Evolutionary conservation across 2,113 vertebrate genomes (phyloP).

Genomic region (Jaculus jaculus): DNA sequence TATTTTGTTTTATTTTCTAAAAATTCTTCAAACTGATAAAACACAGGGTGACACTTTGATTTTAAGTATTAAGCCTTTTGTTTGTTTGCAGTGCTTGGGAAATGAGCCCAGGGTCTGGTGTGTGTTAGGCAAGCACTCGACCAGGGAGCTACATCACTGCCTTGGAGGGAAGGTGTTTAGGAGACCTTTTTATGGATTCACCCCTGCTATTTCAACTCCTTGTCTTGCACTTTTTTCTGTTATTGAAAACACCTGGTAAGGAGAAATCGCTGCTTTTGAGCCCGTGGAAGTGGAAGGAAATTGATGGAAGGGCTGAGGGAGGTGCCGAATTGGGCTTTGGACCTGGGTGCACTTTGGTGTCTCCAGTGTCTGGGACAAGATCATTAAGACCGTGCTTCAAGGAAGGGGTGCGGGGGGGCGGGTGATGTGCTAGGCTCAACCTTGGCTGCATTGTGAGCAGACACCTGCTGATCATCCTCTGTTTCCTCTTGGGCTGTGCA

Average conservation of each 20-base stretch:
- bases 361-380: neutral
- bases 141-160: neutral
- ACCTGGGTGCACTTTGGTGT: fast-evolving
- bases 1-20: neutral
- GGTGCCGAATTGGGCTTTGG: neutral
- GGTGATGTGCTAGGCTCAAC: fast-evolving
- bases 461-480: fast-evolving
- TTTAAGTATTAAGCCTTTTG: neutral
- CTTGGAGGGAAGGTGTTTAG: neutral
- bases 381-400: fast-evolving
- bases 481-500: fast-evolving
- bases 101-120: neutral
- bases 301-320: neutral
- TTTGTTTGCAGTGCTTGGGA: neutral
- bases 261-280: neutral
- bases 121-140: neutral
- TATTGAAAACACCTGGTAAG: neutral
- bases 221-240: neutral
- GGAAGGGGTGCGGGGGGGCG: fast-evolving
- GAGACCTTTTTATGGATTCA: neutral
- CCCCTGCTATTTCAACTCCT: neutral
- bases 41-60: neutral
- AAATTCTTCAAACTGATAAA: neutral
- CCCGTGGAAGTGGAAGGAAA: neutral
- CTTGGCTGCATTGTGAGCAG: neutral